These are phyloP conservation scores for Caenorhabditis afra DNA, from an alignment of 2,888 invertebrate genomes.

Conservation along the genomic window DNA sequence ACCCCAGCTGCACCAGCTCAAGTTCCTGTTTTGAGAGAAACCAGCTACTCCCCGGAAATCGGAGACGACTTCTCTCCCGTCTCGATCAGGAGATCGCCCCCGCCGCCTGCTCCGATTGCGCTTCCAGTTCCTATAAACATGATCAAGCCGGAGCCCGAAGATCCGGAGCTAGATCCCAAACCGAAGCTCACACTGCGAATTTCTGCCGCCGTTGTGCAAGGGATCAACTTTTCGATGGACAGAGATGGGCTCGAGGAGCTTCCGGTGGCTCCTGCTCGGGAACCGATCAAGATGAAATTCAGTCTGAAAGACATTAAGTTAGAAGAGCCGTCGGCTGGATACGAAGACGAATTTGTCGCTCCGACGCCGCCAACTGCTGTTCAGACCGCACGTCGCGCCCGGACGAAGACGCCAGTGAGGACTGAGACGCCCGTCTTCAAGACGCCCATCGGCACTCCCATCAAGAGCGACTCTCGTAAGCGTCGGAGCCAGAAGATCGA, in stretches of 20 bases:
- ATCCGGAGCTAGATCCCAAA: neutral
- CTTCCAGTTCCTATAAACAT: slow-evolving; percentile 25
- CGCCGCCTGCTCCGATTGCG: slow-evolving; percentile 7
- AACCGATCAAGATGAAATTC: slow-evolving; percentile 46
- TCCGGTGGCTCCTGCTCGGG: neutral
- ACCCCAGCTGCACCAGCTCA: neutral
- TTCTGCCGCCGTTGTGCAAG: slow-evolving; percentile 9
- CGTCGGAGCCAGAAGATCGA: slow-evolving; percentile 33
- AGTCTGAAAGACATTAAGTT: slow-evolving; percentile 18
- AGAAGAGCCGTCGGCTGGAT: slow-evolving; percentile 10
- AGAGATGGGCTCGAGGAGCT: slow-evolving; percentile 13
- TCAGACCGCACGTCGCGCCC: neutral
- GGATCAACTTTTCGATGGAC: slow-evolving; percentile 12
- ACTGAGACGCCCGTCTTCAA: slow-evolving; percentile 18
- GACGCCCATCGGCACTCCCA: slow-evolving; percentile 6
- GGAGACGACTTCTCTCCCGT: slow-evolving; percentile 11
- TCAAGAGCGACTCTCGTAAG: slow-evolving; percentile 20
- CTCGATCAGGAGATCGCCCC: no score
- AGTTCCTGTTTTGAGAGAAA: neutral
- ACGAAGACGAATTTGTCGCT: no score
- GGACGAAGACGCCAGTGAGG: neutral
- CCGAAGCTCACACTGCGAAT: slow-evolving; percentile 17
- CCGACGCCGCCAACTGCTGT: neutral
- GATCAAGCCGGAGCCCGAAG: slow-evolving; percentile 40
- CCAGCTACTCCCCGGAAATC: slow-evolving; percentile 28